Conservation (phyloP, 1,140 invertebrate genomes). For the Macrotrachela quadricornifera region DNA sequence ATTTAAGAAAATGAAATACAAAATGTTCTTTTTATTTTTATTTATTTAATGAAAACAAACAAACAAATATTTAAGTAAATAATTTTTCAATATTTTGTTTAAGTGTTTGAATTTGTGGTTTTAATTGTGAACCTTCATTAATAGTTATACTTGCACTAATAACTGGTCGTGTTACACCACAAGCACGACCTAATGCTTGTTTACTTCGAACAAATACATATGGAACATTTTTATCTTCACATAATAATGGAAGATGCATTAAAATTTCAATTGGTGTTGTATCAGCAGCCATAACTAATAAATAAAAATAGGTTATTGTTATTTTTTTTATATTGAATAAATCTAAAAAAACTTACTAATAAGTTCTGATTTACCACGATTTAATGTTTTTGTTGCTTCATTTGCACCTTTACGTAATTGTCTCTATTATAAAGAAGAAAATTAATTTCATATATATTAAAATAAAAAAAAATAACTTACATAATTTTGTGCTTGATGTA, state of each 20-base stretch:
- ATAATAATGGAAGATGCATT: conserved; percentile 80
- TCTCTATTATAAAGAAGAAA: too few species aligned
- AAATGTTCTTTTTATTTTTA: too few species aligned
- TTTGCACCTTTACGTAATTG: conserved; percentile 92
- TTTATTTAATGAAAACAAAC: too few species aligned
- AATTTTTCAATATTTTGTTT: conserved; percentile 86
- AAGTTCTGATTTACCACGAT: conserved; percentile 73
- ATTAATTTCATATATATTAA: too few species aligned
- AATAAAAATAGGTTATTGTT: too few species aligned
- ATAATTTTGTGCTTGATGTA: conserved; percentile 87
- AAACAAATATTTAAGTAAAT: conserved; percentile 43
- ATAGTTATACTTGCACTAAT: conserved; percentile 74
- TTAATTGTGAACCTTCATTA: conserved; percentile 89
- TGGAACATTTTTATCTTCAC: conserved; percentile 98
- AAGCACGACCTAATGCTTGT: conserved; percentile 83
- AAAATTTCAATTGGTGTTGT: conserved; percentile 90
- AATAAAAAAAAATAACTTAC: conserved; percentile 19
- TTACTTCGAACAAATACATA: conserved; percentile 96
- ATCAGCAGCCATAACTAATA: conserved; percentile 74
- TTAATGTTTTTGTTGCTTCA: conserved; percentile 88
- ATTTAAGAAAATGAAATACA: too few species aligned
- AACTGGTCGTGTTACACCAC: conserved; percentile 88
- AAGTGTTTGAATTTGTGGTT: conserved; percentile 70
- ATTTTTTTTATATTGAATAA: too few species aligned
- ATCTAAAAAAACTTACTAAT: conserved; percentile 38